phyloP scores from a whole-genome alignment of 2,113 vertebrate genomes.

The Rhabdomys dilectus region DNA sequence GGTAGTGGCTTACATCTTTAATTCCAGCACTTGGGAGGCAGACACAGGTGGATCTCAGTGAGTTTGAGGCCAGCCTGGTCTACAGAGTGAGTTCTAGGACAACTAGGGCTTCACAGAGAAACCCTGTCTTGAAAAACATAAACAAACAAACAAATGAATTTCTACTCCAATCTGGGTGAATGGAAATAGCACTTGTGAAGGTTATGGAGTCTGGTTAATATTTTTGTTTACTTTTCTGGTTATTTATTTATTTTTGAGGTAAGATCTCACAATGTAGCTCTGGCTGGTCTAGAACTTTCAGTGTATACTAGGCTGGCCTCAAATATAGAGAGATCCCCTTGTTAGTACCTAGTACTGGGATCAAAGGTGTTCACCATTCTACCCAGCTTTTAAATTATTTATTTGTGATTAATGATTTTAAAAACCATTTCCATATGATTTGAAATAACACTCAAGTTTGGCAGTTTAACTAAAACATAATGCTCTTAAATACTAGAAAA shows the following conservation, averaged over 20 bases:
- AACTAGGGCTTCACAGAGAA: background rate
- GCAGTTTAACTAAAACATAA: constrained; percentile 26
- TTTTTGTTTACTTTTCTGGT: background rate
- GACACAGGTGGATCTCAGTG: background rate
- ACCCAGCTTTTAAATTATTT: background rate
- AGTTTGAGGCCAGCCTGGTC: no score
- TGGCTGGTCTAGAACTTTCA: background rate
- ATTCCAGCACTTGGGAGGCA: background rate
- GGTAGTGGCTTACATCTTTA: background rate
- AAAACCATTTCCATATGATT: constrained; percentile 42
- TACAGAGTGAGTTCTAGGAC: background rate
- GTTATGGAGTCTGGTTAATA: constrained; percentile 35
- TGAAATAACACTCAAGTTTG: constrained; percentile 34
- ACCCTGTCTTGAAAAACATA: background rate
- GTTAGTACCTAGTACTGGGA: background rate
- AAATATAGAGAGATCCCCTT: background rate
- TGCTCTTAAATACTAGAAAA: constrained; percentile 27
- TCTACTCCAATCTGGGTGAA: constrained; percentile 30
- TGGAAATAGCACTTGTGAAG: constrained; percentile 27
- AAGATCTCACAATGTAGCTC: background rate
- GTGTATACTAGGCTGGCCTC: background rate
- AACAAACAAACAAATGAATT: background rate
- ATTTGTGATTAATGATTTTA: constrained; percentile 42
- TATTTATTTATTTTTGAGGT: background rate
- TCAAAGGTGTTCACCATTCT: background rate